phyloP scores from a whole-genome alignment of 2,113 vertebrate genomes.

The Nerophis ophidion region DNA sequence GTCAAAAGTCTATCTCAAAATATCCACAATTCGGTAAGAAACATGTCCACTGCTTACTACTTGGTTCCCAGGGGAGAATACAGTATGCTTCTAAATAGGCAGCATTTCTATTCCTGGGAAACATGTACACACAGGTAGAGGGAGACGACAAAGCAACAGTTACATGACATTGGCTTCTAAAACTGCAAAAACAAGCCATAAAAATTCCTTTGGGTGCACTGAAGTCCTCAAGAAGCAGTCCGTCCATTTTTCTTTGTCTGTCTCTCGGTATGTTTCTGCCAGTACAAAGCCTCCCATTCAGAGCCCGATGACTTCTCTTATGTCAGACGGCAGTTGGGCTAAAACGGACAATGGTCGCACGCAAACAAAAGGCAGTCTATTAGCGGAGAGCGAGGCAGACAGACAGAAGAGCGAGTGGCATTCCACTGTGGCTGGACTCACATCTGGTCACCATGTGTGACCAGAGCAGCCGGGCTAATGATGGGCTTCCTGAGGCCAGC shows the following conservation, averaged over 20 bases:
- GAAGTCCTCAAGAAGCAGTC: constrained; percentile 51
- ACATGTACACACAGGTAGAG: constrained; percentile 7
- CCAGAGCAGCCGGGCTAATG: constrained; percentile 81
- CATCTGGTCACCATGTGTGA: constrained; percentile 98
- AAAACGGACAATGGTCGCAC: constrained; percentile 73
- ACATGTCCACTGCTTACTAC: no score
- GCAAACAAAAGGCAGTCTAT: constrained; percentile 94
- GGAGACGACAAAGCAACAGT: constrained; percentile 22
- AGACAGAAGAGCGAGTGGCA: constrained; percentile 59
- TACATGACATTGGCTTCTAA: constrained; percentile 46
- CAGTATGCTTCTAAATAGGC: no score
- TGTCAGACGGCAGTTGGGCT: constrained; percentile 69
- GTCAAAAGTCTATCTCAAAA: no score
- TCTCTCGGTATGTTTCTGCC: constrained; percentile 33
- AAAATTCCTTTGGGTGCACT: constrained; percentile 73
- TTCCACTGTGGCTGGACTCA: constrained; percentile 74
- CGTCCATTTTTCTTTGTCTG: constrained; percentile 8
- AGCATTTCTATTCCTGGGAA: no score
- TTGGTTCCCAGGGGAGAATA: no score
- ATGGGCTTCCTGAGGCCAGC: constrained; percentile 90
- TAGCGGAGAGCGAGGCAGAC: constrained; percentile 53
- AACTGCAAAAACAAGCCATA: constrained; percentile 71
- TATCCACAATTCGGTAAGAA: no score
- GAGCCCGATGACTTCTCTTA: constrained; percentile 70
- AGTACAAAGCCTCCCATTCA: constrained; percentile 86